Base-by-base conservation (phyloP, 53 echinoderm and acorn worm species). In the Arbacia lixula region DNA sequence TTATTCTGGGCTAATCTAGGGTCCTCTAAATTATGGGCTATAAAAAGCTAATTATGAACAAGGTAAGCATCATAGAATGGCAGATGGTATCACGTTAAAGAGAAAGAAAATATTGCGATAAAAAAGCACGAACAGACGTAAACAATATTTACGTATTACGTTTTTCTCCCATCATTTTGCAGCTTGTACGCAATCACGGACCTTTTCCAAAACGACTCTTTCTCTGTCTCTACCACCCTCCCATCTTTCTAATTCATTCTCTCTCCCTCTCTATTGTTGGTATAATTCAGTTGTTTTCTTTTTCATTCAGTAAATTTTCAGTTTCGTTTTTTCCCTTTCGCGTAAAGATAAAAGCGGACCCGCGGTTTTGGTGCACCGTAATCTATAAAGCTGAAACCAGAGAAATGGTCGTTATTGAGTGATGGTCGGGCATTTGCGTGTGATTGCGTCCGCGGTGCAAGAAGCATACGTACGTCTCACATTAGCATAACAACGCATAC, bases 401-500 rank as follows among this genome's bases (percentile, higher is more conserved):
- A 60, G 57, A 12, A 12, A 12, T 14, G 5, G 5, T 57, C 36
- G 60, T 28, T 60, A 77, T 58, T 60, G 60, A 77, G 60, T 51
- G 60, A 58, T 77, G 27, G 12, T 24, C 36, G 32, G 11, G 35
- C 60, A 37, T 55, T 37, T 77, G 60, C 78, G 78, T 77, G 78
- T 77, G 37, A 12, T 77, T 77, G 78, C 78, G 78, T 77, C 78
- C 78, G 40, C 37, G 40, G 24, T 12, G 36, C 78, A 34, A 60
- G 40, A 77, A 43, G 78, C 78, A 60, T 77, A 77, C 78, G 78
- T 39, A 77, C 78, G 78, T 58, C 41, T 77, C 1, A 27, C 21
- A 77, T 77, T 77, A 77, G 78, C 78, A 77, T 77, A 77, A 77
- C 75, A 77, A 77, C 78, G 54, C 40, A 10, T 57, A 58, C 78